Conservation (phyloP, 2,797 vertebrate genomes). For the Hirundo rustica region DNA sequence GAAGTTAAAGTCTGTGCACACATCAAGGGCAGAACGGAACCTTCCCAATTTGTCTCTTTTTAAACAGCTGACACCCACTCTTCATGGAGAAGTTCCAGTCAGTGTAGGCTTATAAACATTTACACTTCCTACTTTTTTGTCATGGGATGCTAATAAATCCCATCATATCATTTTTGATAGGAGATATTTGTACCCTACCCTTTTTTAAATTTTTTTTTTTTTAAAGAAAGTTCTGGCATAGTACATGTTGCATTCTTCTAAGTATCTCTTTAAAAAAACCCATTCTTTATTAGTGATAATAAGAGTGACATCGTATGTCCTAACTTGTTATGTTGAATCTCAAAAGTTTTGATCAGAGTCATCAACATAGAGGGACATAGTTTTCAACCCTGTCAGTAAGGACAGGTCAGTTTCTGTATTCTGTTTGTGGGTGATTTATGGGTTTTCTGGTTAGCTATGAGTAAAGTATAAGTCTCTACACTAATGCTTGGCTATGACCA, state of each 20-base stretch:
- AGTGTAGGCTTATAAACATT: not conserved
- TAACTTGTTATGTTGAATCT: not conserved
- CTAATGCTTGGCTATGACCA: not conserved
- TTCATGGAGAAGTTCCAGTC: not conserved
- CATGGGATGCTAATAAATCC: not conserved
- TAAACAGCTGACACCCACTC: not conserved
- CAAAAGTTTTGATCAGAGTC: not conserved
- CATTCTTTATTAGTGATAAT: not conserved
- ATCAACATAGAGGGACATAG: not conserved
- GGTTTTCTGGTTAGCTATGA: not conserved
- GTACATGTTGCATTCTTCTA: not conserved
- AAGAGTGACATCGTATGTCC: not conserved
- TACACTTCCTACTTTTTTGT: not conserved
- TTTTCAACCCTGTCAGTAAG: not conserved
- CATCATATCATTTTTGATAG: not conserved
- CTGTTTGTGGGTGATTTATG: not conserved
- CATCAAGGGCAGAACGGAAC: conserved; percentile 12
- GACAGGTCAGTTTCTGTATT: not conserved
- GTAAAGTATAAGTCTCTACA: not conserved
- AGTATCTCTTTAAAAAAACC: rapidly evolving
- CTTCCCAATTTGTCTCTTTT: conserved; percentile 25
- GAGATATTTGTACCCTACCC: not conserved
- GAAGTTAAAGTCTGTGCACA: conserved; percentile 21
- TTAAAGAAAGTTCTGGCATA: not conserved
- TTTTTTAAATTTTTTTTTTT: not conserved